A percentile compares a stretch with the other conserved stretches of the same genome.
phyloP scores from a whole-genome alignment of 2,888 invertebrate species.

The Drosophila vallismaia region DNA sequence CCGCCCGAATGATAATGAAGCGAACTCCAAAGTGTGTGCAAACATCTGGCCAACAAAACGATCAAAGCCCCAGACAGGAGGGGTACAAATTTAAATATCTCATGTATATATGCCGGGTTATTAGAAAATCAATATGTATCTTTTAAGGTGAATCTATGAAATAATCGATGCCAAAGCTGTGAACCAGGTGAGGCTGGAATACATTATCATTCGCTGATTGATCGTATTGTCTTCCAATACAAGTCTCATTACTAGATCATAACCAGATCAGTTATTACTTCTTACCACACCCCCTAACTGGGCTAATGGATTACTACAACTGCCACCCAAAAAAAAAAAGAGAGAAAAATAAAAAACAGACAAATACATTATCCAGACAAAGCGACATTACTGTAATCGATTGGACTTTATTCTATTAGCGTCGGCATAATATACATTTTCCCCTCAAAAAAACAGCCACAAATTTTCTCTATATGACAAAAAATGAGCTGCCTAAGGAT shows the following conservation, averaged over 20 bases:
- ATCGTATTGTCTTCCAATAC: neutral
- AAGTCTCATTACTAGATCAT: neutral
- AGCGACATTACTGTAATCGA: slow-evolving; percentile 68
- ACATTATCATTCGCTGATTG: neutral
- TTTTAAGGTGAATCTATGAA: slow-evolving; percentile 19
- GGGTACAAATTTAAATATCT: slow-evolving; percentile 32
- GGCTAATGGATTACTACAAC: slow-evolving; percentile 33
- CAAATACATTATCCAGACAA: slow-evolving; percentile 41
- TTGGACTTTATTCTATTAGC: slow-evolving; percentile 67
- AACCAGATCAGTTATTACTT: slow-evolving; percentile 1
- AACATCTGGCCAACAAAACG: slow-evolving; percentile 68
- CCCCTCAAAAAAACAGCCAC: slow-evolving; percentile 36
- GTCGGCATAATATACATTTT: slow-evolving; percentile 36
- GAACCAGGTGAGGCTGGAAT: neutral
- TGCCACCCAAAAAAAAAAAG: neutral
- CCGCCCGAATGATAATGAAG: slow-evolving; percentile 39
- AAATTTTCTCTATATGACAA: slow-evolving; percentile 39
- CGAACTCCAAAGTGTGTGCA: slow-evolving; percentile 47
- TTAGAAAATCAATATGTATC: slow-evolving; percentile 29
- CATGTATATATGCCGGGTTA: slow-evolving; percentile 23
- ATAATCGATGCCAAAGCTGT: slow-evolving; percentile 14
- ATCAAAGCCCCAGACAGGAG: slow-evolving; percentile 31
- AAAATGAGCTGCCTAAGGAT: slow-evolving; percentile 22
- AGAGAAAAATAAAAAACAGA: neutral
- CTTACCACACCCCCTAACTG: slow-evolving; percentile 2